These are phyloP conservation scores for Oreamnos americanus DNA, from an alignment of 2,113 vertebrate genomes.

Conservation along the genomic window DNA sequence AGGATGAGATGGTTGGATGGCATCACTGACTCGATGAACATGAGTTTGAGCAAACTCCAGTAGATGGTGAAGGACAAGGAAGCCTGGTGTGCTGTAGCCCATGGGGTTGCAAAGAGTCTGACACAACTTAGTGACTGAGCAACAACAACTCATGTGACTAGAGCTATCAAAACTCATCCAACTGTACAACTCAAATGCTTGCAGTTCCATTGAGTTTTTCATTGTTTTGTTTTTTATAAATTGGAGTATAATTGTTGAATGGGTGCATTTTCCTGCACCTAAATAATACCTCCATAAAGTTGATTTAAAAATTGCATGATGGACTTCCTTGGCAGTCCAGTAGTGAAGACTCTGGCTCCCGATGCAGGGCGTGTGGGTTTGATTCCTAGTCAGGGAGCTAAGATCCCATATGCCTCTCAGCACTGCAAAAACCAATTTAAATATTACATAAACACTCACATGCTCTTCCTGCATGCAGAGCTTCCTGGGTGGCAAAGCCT, in stretches of 20 bases:
- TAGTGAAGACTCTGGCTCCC: background rate
- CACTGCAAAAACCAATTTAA: background rate
- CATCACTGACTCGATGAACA: background rate
- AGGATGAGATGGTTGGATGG: background rate
- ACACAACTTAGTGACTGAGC: background rate
- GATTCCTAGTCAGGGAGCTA: background rate
- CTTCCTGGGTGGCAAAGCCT: accelerated
- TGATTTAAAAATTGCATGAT: background rate
- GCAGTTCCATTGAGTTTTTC: background rate
- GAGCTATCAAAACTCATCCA: background rate
- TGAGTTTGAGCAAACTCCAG: background rate
- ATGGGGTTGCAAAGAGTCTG: background rate
- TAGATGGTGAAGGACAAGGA: background rate
- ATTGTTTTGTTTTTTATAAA: background rate
- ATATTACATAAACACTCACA: background rate
- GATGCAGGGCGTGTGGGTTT: background rate
- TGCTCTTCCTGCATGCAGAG: background rate
- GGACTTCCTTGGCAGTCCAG: background rate
- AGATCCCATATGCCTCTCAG: background rate
- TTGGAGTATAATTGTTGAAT: background rate
- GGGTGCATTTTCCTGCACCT: too few species aligned
- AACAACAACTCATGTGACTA: accelerated
- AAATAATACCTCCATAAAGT: background rate
- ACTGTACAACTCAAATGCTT: accelerated
- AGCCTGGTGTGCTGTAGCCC: background rate